Evolutionary conservation across 2,888 invertebrate species (phyloP).

Genomic region (Lasioglossum leucozonium): DNA sequence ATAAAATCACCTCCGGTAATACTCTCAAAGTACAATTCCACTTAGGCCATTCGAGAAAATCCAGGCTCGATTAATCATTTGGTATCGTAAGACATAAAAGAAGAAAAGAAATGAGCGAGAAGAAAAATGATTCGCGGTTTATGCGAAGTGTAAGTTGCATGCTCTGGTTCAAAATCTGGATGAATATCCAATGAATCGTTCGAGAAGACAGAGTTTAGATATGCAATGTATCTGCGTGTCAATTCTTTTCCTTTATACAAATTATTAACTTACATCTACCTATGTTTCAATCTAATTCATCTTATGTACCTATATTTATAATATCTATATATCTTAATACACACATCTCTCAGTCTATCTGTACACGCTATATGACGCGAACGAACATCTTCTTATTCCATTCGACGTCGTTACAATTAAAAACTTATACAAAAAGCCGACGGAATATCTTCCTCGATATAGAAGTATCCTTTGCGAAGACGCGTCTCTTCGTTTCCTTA

Average conservation of each 20-base stretch:
- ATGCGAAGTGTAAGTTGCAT: constrained; percentile 45
- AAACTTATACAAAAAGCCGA: constrained; percentile 68
- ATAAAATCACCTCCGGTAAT: constrained; percentile 31
- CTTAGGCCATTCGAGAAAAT: constrained; percentile 42
- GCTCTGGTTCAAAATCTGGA: constrained; percentile 67
- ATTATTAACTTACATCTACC: constrained; percentile 62
- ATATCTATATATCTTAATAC: constrained; percentile 66
- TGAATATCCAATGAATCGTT: constrained; percentile 26
- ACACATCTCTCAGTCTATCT: constrained; percentile 79
- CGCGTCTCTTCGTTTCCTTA: constrained; percentile 25
- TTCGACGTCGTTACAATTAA: constrained; percentile 58
- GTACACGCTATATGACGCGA: constrained; percentile 72
- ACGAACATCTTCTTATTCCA: constrained; percentile 46
- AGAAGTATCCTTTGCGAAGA: constrained; percentile 51
- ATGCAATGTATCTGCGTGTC: constrained; percentile 68
- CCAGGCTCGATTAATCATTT: background rate
- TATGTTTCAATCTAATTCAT: constrained; percentile 53
- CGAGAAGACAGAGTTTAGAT: constrained; percentile 70
- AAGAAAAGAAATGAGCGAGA: background rate
- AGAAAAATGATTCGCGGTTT: constrained; percentile 19
- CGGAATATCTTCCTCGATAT: constrained; percentile 54
- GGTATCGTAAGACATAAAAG: constrained; percentile 9
- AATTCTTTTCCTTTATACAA: constrained; percentile 71
- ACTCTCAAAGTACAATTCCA: constrained; percentile 25
- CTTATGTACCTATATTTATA: constrained; percentile 52